A percentile compares a stretch with the other conserved stretches of the same genome.
phyloP scores from a whole-genome alignment of 2,888 invertebrate species.

The Eremobia ochroleuca region DNA sequence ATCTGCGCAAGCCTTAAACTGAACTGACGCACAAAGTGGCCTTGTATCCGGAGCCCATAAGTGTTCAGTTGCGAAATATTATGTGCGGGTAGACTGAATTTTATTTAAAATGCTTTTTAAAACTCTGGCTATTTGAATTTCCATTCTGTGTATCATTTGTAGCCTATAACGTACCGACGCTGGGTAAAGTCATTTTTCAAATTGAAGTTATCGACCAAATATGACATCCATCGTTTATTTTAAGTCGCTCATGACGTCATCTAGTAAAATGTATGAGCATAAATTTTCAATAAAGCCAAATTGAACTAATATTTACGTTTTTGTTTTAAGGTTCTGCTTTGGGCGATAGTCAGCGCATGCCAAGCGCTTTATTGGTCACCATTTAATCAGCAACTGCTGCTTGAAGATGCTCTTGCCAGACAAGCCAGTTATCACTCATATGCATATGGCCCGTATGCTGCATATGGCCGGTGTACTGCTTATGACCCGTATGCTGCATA shows the following conservation, averaged over 20 bases:
- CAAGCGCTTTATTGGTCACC: background rate
- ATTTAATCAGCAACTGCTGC: background rate
- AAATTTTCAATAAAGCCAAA: background rate
- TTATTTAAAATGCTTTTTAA: background rate
- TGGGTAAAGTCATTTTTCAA: background rate
- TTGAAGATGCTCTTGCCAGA: constrained; percentile 11
- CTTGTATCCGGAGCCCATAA: background rate
- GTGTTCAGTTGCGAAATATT: background rate
- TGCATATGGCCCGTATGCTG: constrained; percentile 6
- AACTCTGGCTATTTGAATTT: background rate
- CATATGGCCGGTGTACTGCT: background rate
- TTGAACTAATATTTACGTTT: background rate
- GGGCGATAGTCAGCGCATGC: constrained; percentile 8
- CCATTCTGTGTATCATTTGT: too few species aligned
- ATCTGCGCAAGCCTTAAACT: too few species aligned
- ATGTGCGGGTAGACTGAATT: too few species aligned
- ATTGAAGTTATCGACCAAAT: background rate
- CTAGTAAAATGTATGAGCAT: background rate
- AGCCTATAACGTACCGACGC: background rate
- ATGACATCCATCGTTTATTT: background rate
- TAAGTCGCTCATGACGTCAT: background rate
- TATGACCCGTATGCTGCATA: constrained; percentile 1
- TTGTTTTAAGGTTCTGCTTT: constrained; percentile 34
- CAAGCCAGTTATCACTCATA: constrained; percentile 3
- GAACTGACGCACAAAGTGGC: background rate